phyloP scores from a whole-genome alignment of 2,113 vertebrate genomes.

The Puntigrus tetrazona region DNA sequence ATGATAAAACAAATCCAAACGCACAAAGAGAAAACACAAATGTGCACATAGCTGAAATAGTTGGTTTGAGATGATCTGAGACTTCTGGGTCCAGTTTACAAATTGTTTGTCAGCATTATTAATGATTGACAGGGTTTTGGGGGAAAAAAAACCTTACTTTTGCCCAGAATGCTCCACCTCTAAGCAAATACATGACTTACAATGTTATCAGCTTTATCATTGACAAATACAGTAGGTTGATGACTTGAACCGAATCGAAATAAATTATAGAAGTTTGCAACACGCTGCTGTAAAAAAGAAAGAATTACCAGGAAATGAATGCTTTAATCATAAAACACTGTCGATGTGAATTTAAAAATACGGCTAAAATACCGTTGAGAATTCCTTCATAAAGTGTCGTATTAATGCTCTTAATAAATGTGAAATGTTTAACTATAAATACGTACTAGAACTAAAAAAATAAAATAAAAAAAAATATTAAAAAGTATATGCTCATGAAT shows the following conservation, averaged over 20 bases:
- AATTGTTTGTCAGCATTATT: constrained; percentile 48
- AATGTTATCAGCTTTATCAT: too few relatives aligned
- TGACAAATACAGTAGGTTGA: background rate
- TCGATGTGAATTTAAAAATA: background rate
- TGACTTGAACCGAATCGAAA: background rate
- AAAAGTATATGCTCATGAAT: too few relatives aligned
- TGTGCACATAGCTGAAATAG: constrained; percentile 38
- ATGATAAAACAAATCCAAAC: constrained; percentile 30
- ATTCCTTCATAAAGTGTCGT: too few relatives aligned
- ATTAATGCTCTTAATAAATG: too few relatives aligned
- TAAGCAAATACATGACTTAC: background rate
- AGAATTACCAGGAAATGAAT: background rate
- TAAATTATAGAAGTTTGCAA: background rate
- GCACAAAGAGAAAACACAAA: background rate
- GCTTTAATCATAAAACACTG: background rate
- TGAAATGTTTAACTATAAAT: too few relatives aligned
- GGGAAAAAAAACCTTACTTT: constrained; percentile 60
- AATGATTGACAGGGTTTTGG: constrained; percentile 70
- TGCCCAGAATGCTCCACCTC: constrained; percentile 30
- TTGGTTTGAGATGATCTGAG: constrained; percentile 1
- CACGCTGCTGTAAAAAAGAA: background rate
- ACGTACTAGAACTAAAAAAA: too few relatives aligned
- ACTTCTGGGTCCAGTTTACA: background rate
- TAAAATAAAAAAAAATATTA: too few relatives aligned
- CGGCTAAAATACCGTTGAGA: too few relatives aligned